Evolutionary conservation across 2,113 vertebrate species (phyloP).

Genomic region (Capreolus pygargus): DNA sequence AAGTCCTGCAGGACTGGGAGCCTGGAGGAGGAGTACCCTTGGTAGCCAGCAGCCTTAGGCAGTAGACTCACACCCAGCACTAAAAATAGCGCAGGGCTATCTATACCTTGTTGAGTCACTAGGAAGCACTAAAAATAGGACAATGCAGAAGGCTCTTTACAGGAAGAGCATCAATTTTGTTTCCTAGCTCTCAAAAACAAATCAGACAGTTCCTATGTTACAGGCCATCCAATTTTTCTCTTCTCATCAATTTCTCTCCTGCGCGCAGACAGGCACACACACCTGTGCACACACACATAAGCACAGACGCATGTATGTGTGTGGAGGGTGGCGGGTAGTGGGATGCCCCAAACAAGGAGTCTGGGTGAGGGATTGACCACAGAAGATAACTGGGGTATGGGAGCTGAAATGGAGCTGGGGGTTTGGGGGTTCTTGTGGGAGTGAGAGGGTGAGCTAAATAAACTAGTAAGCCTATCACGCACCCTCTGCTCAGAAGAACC

Average conservation of each 20-base stretch:
- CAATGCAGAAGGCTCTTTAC: background rate
- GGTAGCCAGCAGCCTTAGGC: background rate
- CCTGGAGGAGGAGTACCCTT: background rate
- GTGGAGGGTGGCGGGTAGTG: rapidly evolving
- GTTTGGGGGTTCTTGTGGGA: background rate
- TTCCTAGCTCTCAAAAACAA: background rate
- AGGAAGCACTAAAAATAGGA: slow-evolving; percentile 31
- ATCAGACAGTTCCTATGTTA: background rate
- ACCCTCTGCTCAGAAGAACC: background rate
- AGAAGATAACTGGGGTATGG: background rate
- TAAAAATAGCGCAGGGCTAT: background rate
- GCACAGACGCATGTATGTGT: background rate
- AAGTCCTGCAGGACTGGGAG: background rate
- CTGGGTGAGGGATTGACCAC: background rate
- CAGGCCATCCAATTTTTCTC: background rate
- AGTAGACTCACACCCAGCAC: background rate
- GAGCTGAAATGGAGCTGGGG: background rate
- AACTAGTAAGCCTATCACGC: background rate
- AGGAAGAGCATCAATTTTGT: background rate
- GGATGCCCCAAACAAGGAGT: background rate
- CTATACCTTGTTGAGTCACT: background rate
- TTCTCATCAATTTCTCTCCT: background rate
- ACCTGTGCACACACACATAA: background rate
- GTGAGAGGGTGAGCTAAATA: background rate
- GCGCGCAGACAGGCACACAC: background rate